Percentiles rank a stretch among this genome's conserved stretches.
phyloP scores from a whole-genome alignment of 2,797 vertebrate genomes.

The Pseudochaenichthys georgianus region DNA sequence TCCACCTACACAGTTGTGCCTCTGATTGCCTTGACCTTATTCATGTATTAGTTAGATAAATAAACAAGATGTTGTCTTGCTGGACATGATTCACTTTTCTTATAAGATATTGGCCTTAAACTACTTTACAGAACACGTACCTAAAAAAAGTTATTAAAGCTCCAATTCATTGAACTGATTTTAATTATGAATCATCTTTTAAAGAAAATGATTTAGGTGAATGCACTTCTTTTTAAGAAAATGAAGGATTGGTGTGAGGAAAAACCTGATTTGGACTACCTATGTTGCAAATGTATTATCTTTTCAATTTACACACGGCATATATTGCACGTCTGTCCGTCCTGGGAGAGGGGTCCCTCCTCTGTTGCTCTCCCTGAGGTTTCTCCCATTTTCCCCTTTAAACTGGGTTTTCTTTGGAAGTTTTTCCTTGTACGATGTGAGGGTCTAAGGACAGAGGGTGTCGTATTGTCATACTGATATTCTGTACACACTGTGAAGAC shows the following conservation, averaged over 20 bases:
- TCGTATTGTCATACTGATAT: too few relatives aligned
- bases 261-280: too few relatives aligned
- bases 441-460: too few relatives aligned
- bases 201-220: not conserved
- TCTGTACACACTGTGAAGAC: too few relatives aligned
- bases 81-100: constrained; percentile 7
- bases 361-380: too few relatives aligned
- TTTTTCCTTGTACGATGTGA: too few relatives aligned
- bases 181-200: not conserved
- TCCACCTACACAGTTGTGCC: constrained; percentile 7
- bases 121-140: not conserved
- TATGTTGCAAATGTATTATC: too few relatives aligned
- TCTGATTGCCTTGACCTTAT: constrained; percentile 22
- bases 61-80: constrained; percentile 33
- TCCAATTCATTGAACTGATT: not conserved
- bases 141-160: not conserved
- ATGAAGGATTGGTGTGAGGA: not conserved
- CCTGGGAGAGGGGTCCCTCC: too few relatives aligned
- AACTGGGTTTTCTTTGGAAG: too few relatives aligned
- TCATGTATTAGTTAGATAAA: constrained; percentile 21
- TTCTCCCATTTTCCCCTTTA: too few relatives aligned
- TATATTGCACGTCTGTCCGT: too few relatives aligned
- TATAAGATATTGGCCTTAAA: constrained; percentile 11
- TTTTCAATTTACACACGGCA: too few relatives aligned
- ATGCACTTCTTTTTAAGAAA: not conserved